Base-by-base conservation (phyloP, 1,140 invertebrate genomes). In the Pseudachorutes palmiensis region DNA sequence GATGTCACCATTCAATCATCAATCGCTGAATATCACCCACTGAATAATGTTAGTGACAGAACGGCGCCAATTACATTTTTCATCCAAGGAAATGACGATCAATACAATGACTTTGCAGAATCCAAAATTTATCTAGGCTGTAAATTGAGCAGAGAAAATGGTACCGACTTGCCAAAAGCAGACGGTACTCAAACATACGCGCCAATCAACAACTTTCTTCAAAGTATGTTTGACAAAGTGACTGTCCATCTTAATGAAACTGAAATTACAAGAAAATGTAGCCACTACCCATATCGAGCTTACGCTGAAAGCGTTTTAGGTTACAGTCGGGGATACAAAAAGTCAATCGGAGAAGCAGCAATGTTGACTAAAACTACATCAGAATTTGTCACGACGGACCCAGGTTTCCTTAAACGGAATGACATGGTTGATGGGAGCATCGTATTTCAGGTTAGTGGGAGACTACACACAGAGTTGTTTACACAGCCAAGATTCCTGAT, bases 1-100 rank as follows among this genome's bases (percentile, higher is more conserved):
- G 76, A 81, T 72, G 80, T 77, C 3, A 77, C 75, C 16, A 76
- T 81, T 28, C 76, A 80, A 73, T 76, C 79, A 69, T 81, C 80
- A 75, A 41, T 71, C 72, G 65, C 79, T 32, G 70, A 78, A 70
- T 80, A 79, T 71, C 78, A 79, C 69, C 78, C 77, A 9, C 75
- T 80, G 65, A 77, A 77, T 16, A 75, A 74, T 0, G 58, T 80
- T 5, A 70, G 66, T 2, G 72, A 77, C 30, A 70, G 78, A 29
- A 41, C 62, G 69, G 72, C 75, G 19, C 77, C 75, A 0, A 75
- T 80, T 26, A 76, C 79, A 68, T 81, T 80, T 75, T 64, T 75
- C 51, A 70, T 80, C 36, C 75, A 72, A 26, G 76, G 75, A 5
- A 64, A 74, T 45, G 73, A 74, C 24, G 74, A 77, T 64, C 72